Evolutionary conservation across 2,113 vertebrate species (phyloP), one percentile per base, ranked within the genome.

Genomic region (Macroglossus sobrinus): DNA sequence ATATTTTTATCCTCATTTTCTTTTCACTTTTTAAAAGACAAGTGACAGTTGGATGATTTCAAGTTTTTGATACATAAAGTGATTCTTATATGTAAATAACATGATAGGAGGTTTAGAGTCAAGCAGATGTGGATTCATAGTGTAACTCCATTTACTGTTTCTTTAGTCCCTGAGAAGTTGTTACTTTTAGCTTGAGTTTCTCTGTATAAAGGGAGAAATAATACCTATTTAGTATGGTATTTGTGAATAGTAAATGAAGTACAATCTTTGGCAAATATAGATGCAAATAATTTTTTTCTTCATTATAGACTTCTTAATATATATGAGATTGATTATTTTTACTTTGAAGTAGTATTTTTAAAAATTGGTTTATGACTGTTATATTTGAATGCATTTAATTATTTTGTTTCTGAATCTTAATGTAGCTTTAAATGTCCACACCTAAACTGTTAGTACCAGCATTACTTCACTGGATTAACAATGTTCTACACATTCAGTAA

Each of bases 1-100:
- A 43, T 16, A 12, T 50, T 89, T 71, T 90, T n/a, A 33, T 38
- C 5, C 33, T 88, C 26, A 38, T 74, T 85, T 87, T 95, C 53
- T 84, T 95, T 96, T 84, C 22, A 38, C 30, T 90, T 81, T 95
- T 84, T 63, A 63, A 91, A 97, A 97, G n/a, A 47, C 16, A 86
- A 68, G 14, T 93, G 68, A 35, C 55, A 79, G n/a, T n/a, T 76
- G 59, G 12, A 26, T 68, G 35, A 66, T 89, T 95, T 78, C 47
- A 91, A 18, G 47, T 57, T 96, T 95, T 61, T 84, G 59, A 63
- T 72, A 28, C 84, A 19, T 90, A 47, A 68, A 71, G 63, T 94
- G 55, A 88, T 43, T 79, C 55, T 89, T 89, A 88, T 33, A 61
- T 81, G 57, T 81, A 69, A 89, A 69, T 57, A 79, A 30, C 19